phyloP scores from a whole-genome alignment of 2,888 invertebrate species.

The Andrena marginata region DNA sequence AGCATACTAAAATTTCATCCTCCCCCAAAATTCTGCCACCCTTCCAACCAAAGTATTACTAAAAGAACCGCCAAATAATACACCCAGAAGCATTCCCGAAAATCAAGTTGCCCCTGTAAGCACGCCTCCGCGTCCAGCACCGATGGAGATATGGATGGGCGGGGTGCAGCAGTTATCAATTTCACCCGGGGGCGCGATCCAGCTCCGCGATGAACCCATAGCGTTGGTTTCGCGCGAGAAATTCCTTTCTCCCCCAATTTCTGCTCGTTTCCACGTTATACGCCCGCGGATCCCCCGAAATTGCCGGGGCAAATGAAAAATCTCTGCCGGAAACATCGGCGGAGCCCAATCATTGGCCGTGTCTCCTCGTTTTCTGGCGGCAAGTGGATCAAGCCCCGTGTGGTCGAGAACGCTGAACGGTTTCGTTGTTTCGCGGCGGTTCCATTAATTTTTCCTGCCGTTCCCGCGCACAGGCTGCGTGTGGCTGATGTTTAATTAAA shows the following conservation, averaged over 20 bases:
- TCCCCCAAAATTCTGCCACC: too few species aligned
- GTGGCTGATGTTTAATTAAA: constrained; percentile 32
- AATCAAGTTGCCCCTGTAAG: too few species aligned
- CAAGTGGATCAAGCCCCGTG: constrained; percentile 32
- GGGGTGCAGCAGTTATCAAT: too few species aligned
- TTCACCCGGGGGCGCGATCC: too few species aligned
- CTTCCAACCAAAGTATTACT: too few species aligned
- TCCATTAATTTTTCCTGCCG: not conserved
- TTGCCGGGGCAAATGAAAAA: constrained; percentile 44
- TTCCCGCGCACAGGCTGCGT: not conserved
- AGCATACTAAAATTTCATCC: too few species aligned
- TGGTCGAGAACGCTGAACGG: constrained; percentile 25
- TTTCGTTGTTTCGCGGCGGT: constrained; percentile 4
- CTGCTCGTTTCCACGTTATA: constrained; percentile 1
- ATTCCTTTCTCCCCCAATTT: not conserved
- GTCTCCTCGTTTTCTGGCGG: constrained; percentile 12
- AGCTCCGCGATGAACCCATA: too few species aligned
- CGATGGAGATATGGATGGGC: too few species aligned
- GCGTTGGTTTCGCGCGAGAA: not conserved
- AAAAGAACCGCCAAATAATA: too few species aligned
- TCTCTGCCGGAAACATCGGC: constrained; percentile 14
- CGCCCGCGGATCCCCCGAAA: constrained; percentile 8
- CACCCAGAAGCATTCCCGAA: too few species aligned
- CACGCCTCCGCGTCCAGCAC: too few species aligned
- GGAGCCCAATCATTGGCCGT: constrained; percentile 33